Evolutionary conservation across 2,113 vertebrate species (phyloP), one percentile per base, ranked within the genome.

Genomic region (Microcebus lehilahytsara): DNA sequence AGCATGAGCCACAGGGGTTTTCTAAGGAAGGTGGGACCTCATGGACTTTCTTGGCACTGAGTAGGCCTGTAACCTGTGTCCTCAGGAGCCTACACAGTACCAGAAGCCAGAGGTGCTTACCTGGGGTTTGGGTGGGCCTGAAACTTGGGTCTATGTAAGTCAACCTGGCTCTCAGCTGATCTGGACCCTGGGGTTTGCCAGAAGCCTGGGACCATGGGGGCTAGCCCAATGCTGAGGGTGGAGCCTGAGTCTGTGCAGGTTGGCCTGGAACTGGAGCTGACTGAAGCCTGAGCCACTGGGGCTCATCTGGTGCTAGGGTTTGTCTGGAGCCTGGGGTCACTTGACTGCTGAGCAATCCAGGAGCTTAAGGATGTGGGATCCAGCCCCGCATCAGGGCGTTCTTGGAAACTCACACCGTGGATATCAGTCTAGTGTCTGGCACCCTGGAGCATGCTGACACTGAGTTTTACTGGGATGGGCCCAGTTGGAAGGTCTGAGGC

Each of bases 371-470:
- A 17, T 53, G 30, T 34, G 32, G 49, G 49, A 53, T n/a, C 9
- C 32, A 4, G 10, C 32, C 40, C n/a, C 37, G 12, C 13, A 71
- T 30, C 2, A 8, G 8, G 14, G 9, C 12, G 5, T 13, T 5
- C 9, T 22, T 60, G 16, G 13, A 37, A 46, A 22, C 9, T 74
- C 40, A 60, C 6, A 46, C 42, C 42, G 5, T 46, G 5, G 40
- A 6, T 72, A 60, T 37, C 6, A 32, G 42, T 60, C 30, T 60
- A 13, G 40, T 60, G 14, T 46, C 13, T 60, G 16, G 20, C 8
- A 12, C 1, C 22, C 8, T 27, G 14, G 14, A 7, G 0, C 9
- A 40, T 62, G 5, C 5, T 11, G 1, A 6, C 3, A 30, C 3
- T 30, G 27, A 9, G 4, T 34, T 88, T 83, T 40, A 37, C 32